Evolutionary conservation across 2,888 invertebrate species (phyloP).

Genomic region (Odontocolon sp.): DNA sequence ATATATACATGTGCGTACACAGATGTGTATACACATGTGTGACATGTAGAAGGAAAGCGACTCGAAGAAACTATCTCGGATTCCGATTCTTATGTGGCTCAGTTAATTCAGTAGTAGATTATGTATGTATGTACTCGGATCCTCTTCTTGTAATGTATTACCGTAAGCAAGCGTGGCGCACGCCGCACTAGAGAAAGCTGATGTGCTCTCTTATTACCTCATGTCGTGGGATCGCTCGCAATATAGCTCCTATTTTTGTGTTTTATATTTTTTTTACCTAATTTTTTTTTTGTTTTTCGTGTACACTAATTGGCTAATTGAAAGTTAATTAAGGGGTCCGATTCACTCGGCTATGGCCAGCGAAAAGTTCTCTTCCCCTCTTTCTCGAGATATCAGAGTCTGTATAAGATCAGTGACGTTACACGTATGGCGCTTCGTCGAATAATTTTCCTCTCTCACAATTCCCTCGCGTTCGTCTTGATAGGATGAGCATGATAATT

Average conservation of each 20-base stretch:
- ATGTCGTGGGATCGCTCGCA: slow-evolving; percentile 74
- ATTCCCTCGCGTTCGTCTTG: too few relatives aligned
- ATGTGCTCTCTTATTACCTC: slow-evolving; percentile 71
- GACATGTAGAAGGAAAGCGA: neutral
- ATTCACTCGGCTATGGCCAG: too few relatives aligned
- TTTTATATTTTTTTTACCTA: slow-evolving; percentile 1
- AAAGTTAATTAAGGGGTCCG: slow-evolving; percentile 74
- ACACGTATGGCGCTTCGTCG: too few relatives aligned
- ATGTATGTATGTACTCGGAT: neutral
- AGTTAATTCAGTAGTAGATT: slow-evolving; percentile 16
- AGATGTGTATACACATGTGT: neutral
- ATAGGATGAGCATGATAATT: too few relatives aligned
- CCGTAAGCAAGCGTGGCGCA: slow-evolving; percentile 8
- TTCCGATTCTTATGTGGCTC: slow-evolving; percentile 11
- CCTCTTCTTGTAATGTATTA: neutral
- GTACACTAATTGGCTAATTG: slow-evolving; percentile 75
- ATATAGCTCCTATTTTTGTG: slow-evolving; percentile 61
- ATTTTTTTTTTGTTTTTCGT: slow-evolving; percentile 44
- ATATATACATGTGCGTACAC: neutral
- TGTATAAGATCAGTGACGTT: too few relatives aligned
- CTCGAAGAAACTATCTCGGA: slow-evolving; percentile 6
- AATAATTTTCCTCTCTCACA: too few relatives aligned
- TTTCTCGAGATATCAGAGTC: too few relatives aligned
- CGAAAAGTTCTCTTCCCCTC: too few relatives aligned
- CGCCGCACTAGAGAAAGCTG: slow-evolving; percentile 71